Conservation (phyloP, 1,140 invertebrate genomes). For the Polypedilum pembai region DNA sequence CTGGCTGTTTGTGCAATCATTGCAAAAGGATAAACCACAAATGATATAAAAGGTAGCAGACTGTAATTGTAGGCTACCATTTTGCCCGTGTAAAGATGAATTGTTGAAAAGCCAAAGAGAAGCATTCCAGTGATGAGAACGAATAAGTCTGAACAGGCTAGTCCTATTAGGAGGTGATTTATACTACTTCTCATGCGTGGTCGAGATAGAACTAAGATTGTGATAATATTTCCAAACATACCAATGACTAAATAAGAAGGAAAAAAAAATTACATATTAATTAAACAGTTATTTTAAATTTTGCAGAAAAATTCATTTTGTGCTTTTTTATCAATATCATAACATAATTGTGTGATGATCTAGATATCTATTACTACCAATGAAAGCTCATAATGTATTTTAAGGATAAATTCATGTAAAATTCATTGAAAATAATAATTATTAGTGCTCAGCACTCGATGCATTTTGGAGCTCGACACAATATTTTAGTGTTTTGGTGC, state of each 20-base stretch:
- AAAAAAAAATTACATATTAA: no score
- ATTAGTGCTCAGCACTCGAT: no score
- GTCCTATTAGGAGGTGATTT: neutral
- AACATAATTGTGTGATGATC: no score
- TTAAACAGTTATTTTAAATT: no score
- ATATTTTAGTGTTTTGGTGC: no score
- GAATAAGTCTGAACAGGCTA: neutral
- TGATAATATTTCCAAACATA: neutral
- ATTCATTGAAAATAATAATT: no score
- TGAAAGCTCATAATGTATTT: no score
- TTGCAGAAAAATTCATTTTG: no score
- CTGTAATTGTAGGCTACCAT: neutral
- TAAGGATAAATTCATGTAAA: no score
- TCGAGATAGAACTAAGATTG: neutral
- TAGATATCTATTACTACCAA: no score
- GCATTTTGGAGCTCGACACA: no score
- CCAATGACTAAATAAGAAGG: neutral
- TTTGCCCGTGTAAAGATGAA: neutral
- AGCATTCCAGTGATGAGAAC: neutral
- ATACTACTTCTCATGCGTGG: constrained; percentile 15
- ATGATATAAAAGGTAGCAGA: neutral
- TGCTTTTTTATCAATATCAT: no score
- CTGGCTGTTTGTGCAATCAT: neutral
- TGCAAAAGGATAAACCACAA: neutral
- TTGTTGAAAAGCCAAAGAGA: neutral